phyloP scores from a whole-genome alignment of 2,888 invertebrate genomes.

The Pyrrhosoma nymphula region DNA sequence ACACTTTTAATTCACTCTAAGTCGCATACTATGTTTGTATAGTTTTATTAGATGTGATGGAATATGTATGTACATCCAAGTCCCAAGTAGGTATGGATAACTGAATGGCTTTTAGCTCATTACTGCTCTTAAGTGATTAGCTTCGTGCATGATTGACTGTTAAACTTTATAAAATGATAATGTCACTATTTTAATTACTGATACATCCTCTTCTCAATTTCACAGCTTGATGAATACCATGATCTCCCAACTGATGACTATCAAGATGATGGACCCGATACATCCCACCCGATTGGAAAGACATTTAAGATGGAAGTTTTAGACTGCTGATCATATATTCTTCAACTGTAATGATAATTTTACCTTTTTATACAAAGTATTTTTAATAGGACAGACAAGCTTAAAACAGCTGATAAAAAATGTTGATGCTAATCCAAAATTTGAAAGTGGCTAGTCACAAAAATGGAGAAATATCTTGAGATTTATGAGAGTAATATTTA shows the following conservation, averaged over 20 bases:
- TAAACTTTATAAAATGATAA: neutral
- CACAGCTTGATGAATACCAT: conserved; percentile 79
- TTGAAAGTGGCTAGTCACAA: conserved; percentile 62
- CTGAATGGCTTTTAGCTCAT: conserved; percentile 55
- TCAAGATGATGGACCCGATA: conserved; percentile 76
- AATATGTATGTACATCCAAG: neutral
- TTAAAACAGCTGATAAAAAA: conserved; percentile 45
- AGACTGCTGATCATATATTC: conserved; percentile 77
- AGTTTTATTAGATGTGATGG: neutral
- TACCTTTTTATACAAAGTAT: conserved; percentile 61
- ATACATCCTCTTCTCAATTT: conserved; percentile 69
- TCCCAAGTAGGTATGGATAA: neutral
- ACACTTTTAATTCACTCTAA: neutral
- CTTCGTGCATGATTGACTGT: conserved; percentile 3
- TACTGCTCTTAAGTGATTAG: neutral
- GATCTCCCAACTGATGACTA: conserved; percentile 77
- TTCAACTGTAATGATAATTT: conserved; percentile 63
- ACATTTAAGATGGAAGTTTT: conserved; percentile 82
- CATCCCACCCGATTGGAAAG: conserved; percentile 75
- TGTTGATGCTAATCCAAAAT: conserved; percentile 54
- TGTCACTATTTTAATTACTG: neutral
- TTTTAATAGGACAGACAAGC: conserved; percentile 64
- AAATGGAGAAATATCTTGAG: conserved; percentile 39
- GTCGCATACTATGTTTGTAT: neutral
- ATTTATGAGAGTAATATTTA: conserved; percentile 58